Conservation (phyloP, 2,113 vertebrate genomes). For the Epinephelus cyanopodus region DNA sequence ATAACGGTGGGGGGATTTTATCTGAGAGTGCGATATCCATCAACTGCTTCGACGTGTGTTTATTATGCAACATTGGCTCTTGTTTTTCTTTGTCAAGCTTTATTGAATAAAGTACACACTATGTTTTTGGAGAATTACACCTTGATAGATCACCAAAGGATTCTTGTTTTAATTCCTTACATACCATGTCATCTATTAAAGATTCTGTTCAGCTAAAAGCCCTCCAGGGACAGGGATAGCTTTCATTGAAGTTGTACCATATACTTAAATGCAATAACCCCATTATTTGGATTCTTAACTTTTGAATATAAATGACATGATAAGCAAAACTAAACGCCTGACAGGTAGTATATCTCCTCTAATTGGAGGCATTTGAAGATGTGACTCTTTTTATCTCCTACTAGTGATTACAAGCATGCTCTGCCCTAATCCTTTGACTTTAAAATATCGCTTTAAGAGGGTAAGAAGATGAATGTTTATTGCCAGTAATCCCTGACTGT, state of each 20-base stretch:
- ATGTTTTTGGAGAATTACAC: background rate
- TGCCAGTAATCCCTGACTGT: conserved; percentile 87
- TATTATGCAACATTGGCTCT: conserved; percentile 27
- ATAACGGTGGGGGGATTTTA: conserved; percentile 28
- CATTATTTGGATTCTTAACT: conserved; percentile 25
- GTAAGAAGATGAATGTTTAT: conserved; percentile 91
- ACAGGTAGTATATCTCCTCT: conserved; percentile 70
- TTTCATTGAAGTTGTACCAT: background rate
- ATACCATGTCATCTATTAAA: background rate
- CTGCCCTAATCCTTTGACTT: conserved; percentile 87
- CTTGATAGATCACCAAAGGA: background rate
- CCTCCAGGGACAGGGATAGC: background rate
- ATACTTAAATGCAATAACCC: conserved; percentile 27
- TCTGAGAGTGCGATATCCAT: conserved; percentile 47
- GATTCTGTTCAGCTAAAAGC: background rate
- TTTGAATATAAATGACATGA: conserved; percentile 59
- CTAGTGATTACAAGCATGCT: conserved; percentile 81
- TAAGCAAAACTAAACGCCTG: conserved; percentile 49
- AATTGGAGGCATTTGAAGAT: conserved; percentile 77
- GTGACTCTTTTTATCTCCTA: conserved; percentile 77
- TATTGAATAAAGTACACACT: background rate
- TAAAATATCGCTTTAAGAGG: conserved; percentile 81
- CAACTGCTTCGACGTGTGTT: conserved; percentile 34
- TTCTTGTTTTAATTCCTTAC: background rate
- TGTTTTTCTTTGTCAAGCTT: conserved; percentile 25